phyloP scores from a whole-genome alignment of 2,888 invertebrate genomes.

The Anthrax anthrax region DNA sequence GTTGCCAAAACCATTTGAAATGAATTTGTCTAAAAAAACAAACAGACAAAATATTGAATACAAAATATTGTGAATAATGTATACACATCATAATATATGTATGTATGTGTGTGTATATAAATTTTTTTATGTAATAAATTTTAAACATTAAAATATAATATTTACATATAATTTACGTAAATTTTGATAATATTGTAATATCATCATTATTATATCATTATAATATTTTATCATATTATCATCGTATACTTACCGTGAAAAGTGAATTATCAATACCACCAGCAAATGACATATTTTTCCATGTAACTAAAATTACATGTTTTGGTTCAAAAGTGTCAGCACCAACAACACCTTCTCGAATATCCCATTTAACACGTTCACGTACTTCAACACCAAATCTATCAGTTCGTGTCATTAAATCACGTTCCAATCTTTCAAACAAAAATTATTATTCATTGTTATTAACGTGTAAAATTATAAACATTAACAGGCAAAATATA shows the following conservation, averaged over 20 bases:
- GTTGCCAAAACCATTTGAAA: slow-evolving; percentile 90
- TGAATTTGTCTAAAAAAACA: slow-evolving; percentile 60
- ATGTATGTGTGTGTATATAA: too few species aligned
- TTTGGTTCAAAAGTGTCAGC: slow-evolving; percentile 82
- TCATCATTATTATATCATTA: neutral
- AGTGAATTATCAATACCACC: slow-evolving; percentile 72
- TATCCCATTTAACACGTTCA: slow-evolving; percentile 76
- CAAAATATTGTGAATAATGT: too few species aligned
- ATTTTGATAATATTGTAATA: too few species aligned
- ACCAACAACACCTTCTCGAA: slow-evolving; percentile 80
- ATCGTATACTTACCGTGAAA: slow-evolving; percentile 49
- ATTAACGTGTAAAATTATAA: too few species aligned
- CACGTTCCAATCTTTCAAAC: slow-evolving; percentile 44
- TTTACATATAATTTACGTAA: too few species aligned
- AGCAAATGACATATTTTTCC: slow-evolving; percentile 91
- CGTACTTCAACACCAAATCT: slow-evolving; percentile 73
- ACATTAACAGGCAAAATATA: too few species aligned
- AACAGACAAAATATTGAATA: too few species aligned
- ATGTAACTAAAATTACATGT: slow-evolving; percentile 79
- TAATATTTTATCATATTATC: too few species aligned
- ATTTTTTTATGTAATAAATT: too few species aligned
- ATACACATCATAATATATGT: too few species aligned
- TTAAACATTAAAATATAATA: too few species aligned
- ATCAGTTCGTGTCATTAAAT: slow-evolving; percentile 58
- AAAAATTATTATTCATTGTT: too few species aligned